Conservation (phyloP, 2,113 vertebrate species). For the Bujurquina vittata region DNA sequence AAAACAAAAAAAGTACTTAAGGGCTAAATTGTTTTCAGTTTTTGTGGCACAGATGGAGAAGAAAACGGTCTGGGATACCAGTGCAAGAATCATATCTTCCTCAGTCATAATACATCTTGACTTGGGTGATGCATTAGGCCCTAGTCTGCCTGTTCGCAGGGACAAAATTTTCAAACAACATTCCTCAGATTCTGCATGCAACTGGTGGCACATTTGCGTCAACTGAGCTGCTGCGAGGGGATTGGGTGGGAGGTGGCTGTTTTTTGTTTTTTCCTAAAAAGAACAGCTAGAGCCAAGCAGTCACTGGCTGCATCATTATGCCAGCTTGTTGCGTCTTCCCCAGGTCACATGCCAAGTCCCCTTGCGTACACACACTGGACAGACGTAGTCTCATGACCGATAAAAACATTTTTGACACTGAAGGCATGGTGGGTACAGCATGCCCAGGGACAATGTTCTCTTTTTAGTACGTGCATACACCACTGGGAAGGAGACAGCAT, state of each 20-base stretch:
- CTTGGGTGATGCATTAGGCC: conserved; percentile 1
- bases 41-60: not conserved
- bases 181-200: conserved; percentile 78
- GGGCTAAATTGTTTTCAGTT: not conserved
- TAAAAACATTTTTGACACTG: conserved; percentile 57
- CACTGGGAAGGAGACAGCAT: not conserved
- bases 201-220: conserved; percentile 77
- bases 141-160: conserved; percentile 49
- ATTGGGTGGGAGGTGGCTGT: conserved; percentile 66
- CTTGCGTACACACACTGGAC: conserved; percentile 57
- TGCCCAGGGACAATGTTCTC: conserved; percentile 52
- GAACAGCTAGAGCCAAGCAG: conserved; percentile 59
- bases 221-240: conserved; percentile 54
- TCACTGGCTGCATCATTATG: conserved; percentile 64
- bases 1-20: conserved; percentile 10
- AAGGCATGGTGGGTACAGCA: conserved; percentile 47
- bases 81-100: not conserved
- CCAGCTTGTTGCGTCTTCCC: conserved; percentile 72
- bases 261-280: conserved; percentile 61
- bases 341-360: conserved; percentile 69
- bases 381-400: conserved; percentile 68
- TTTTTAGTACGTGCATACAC: conserved; percentile 16
- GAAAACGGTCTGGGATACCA: not conserved
- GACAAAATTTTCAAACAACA: conserved; percentile 70
- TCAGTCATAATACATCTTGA: conserved; percentile 28